Evolutionary conservation across 2,888 invertebrate species (phyloP).

Genomic region (Lissonota sp.): DNA sequence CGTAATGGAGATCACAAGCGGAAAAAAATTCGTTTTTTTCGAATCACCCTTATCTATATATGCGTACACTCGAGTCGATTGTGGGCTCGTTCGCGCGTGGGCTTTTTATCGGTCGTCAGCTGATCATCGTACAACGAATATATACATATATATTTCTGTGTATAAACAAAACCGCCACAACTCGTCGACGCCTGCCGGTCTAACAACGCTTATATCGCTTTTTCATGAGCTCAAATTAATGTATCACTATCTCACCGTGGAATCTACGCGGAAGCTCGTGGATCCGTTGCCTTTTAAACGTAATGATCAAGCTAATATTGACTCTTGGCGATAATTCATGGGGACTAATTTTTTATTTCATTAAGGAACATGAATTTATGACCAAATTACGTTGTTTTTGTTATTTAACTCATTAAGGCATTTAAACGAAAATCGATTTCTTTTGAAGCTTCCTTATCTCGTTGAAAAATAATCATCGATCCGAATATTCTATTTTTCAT

Average conservation of each 20-base stretch:
- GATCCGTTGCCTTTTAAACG: background rate
- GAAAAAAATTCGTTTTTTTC: too few relatives aligned
- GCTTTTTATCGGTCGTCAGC: constrained; percentile 46
- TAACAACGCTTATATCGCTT: constrained; percentile 40
- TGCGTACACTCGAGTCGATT: constrained; percentile 20
- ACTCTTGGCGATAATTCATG: background rate
- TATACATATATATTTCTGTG: background rate
- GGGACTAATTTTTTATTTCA: too few relatives aligned
- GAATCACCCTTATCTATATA: background rate
- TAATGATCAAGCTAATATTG: constrained; percentile 7
- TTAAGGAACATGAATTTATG: too few relatives aligned
- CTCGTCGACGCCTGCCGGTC: constrained; percentile 26
- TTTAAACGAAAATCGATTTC: too few relatives aligned
- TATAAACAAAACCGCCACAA: background rate
- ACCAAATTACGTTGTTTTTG: too few relatives aligned
- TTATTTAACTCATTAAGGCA: too few relatives aligned
- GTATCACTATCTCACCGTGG: background rate
- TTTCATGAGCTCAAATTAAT: constrained; percentile 5
- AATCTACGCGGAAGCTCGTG: background rate
- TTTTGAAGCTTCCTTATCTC: too few relatives aligned
- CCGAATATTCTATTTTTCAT: too few relatives aligned
- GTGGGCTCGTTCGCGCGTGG: constrained; percentile 27
- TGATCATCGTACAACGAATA: constrained; percentile 3
- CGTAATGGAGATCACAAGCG: too few relatives aligned
- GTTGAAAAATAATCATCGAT: too few relatives aligned